Evolutionary conservation across 2,113 vertebrate genomes (phyloP), one percentile per base, ranked within the genome.

Genomic region (Silurus glanis): DNA sequence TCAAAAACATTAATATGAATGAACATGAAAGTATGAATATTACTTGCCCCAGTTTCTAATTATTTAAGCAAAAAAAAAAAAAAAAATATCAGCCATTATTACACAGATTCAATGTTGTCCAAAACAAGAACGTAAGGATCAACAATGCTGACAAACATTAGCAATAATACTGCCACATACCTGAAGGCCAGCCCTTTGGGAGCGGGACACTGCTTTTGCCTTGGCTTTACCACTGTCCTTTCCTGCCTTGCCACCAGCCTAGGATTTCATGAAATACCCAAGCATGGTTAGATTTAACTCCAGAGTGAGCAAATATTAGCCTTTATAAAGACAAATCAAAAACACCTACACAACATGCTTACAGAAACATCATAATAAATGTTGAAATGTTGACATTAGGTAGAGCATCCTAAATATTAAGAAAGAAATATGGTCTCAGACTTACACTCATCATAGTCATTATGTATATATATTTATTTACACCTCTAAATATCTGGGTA

Each of bases 221-320:
- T 99, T 99, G 88, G 98, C 98, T 94, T 99, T 99, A 88, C 98
- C 98, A 19, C 97, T 99, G 95, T 99, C 98, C 91, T 99, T 99
- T 90, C 98, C 98, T 91, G 98, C 97, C 92, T 99, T 99, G 76
- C 98, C 98, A 79, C 98, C 98, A 95, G 98, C 98, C 98, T 99
- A 91, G 9, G 86, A 84, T 19, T 16, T 28, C 2, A 28, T 56
- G 13, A 76, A 80, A 67, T 14, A 62, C 7, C n/a, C 1, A 51
- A 23, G 28, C 37, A 49, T 6, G 1, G 76, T 59, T 45, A 51
- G 10, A 4, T 58, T 69, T 56, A 58, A 4, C 23, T n/a, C 47
- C 8, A 37, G 13, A 67, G 16, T 28, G 45, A 64, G 14, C 49
- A 83, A 66, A 17, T 0, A n/a, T 51, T 6, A 7, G 47, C 21